A percentile compares a stretch with the other conserved stretches of the same genome.
Conservation (phyloP, 2,888 invertebrate genomes). For the Punctoribates punctum region DNA sequence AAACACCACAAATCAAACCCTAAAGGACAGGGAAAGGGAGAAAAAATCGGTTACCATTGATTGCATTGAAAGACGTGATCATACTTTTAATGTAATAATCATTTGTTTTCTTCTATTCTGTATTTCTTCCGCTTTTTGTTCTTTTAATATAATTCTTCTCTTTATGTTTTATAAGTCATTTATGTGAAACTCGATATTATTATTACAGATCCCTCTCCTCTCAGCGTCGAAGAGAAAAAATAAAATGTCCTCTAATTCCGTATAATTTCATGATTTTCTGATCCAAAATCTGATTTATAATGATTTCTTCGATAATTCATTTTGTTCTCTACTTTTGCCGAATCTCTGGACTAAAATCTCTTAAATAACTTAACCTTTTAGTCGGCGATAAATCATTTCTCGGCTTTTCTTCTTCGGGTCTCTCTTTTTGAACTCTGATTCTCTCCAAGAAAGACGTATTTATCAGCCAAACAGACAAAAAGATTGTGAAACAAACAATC, state of each 20-base stretch:
- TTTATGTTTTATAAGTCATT: slow-evolving; percentile 8
- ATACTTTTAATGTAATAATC: slow-evolving; percentile 27
- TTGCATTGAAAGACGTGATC: slow-evolving; percentile 18
- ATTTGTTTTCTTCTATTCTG: background rate
- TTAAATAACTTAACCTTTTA: background rate
- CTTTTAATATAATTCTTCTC: background rate
- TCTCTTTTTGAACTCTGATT: background rate
- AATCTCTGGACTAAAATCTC: no score
- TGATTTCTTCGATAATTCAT: background rate
- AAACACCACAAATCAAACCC: no score
- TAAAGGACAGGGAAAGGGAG: background rate
- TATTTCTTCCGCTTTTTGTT: background rate
- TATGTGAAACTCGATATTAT: background rate
- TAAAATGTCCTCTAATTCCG: background rate
- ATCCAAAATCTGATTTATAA: background rate
- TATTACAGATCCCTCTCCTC: no score
- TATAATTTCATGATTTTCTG: background rate
- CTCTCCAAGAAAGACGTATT: background rate
- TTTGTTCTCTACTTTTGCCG: background rate
- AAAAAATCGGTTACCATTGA: background rate
- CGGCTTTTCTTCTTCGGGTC: no score
- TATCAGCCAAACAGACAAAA: no score
- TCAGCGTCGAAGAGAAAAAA: background rate
- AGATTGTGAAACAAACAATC: no score
- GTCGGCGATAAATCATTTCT: background rate